Conservation (phyloP, 2,113 vertebrate species). For the Ictalurus punctatus region DNA sequence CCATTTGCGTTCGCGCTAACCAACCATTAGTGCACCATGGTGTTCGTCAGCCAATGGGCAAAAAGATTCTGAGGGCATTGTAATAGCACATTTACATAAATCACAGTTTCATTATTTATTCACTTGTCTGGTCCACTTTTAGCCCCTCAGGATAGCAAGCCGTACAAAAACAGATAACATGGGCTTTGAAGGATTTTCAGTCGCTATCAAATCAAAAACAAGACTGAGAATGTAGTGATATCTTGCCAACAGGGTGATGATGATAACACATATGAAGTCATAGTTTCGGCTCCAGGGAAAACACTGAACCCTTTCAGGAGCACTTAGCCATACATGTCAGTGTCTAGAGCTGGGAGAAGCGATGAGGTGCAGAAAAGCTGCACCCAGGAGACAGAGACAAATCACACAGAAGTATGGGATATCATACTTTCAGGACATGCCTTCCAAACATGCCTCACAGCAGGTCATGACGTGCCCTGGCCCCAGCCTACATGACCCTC, state of each 20-base stretch:
- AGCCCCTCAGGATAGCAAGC: conserved; percentile 13
- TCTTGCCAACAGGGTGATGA: conserved; percentile 10
- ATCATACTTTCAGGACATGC: conserved; percentile 7
- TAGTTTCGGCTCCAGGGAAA: conserved; percentile 25
- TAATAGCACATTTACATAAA: conserved; percentile 53
- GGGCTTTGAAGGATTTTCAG: background rate
- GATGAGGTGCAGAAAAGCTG: background rate
- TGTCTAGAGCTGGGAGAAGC: background rate
- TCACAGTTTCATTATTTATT: conserved; percentile 55
- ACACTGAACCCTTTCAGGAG: conserved; percentile 15
- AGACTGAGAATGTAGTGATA: background rate
- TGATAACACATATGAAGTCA: conserved; percentile 31
- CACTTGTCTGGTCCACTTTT: conserved; percentile 37
- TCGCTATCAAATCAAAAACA: conserved; percentile 21
- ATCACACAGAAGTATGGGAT: conserved; percentile 11
- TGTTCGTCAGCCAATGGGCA: conserved; percentile 70
- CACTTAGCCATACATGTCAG: background rate
- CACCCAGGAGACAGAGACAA: background rate
- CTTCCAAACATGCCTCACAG: background rate
- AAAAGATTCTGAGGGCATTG: conserved; percentile 29
- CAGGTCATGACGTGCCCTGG: conserved; percentile 19
- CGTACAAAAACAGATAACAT: background rate
- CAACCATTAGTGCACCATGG: conserved; percentile 74
- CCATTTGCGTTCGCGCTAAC: conserved; percentile 73
- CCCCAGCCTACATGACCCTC: background rate